phyloP scores from a whole-genome alignment of 2,113 vertebrate genomes.

The Xerus inauris region DNA sequence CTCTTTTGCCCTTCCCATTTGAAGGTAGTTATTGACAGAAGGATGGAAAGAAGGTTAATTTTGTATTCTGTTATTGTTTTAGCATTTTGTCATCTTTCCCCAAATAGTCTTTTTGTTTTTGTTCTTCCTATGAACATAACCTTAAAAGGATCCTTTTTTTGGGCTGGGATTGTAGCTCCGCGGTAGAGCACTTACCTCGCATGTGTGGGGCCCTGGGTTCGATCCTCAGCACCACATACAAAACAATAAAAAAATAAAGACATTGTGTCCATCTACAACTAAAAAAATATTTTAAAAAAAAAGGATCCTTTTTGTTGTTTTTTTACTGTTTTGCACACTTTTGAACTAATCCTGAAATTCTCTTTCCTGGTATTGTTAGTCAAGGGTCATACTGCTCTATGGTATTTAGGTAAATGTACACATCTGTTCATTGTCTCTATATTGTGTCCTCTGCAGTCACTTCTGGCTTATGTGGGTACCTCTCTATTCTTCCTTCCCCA shows the following conservation, averaged over 20 bases:
- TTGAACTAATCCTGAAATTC: conserved; percentile 26
- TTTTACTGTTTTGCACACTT: not conserved
- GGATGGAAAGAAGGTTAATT: conserved; percentile 12
- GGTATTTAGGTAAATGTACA: not conserved
- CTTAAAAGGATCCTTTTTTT: not conserved
- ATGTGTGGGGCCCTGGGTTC: too few species aligned
- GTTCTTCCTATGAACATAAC: conserved; percentile 28
- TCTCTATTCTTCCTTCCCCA: not conserved
- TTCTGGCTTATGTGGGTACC: not conserved
- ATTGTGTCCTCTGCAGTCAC: not conserved
- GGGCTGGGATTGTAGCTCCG: too few species aligned
- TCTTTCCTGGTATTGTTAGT: not conserved
- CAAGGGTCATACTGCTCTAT: not conserved
- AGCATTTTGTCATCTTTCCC: conserved; percentile 32
- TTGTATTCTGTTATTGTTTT: conserved; percentile 51
- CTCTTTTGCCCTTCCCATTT: not conserved
- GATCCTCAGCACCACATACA: too few species aligned
- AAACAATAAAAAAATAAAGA: too few species aligned
- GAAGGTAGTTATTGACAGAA: conserved; percentile 14
- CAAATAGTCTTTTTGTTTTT: not conserved
- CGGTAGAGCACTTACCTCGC: too few species aligned
- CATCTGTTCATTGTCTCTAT: not conserved
- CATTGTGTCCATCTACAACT: too few species aligned
- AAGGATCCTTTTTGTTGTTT: not conserved
- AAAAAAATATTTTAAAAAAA: too few species aligned